Evolutionary conservation across 2,797 vertebrate genomes (phyloP).

Genomic region (Epinephelus coioides): DNA sequence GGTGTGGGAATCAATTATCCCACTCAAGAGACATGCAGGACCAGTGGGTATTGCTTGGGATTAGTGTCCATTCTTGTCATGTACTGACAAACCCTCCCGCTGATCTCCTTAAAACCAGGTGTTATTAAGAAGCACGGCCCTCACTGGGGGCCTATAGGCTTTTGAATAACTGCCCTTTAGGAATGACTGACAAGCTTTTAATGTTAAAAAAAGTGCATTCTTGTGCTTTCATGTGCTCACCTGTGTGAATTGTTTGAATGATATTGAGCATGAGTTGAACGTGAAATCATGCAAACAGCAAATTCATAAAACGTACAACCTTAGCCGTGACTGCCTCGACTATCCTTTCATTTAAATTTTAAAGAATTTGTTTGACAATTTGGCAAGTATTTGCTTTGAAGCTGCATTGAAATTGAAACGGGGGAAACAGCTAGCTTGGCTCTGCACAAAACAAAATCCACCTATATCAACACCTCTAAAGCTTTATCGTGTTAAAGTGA

Average conservation of each 20-base stretch:
- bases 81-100: constrained; percentile 81
- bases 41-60: constrained; percentile 82
- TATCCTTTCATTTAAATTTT: not conserved
- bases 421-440: not conserved
- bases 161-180: constrained; percentile 72
- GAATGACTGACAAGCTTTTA: constrained; percentile 80
- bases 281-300: constrained; percentile 60
- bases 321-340: constrained; percentile 19
- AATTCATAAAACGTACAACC: constrained; percentile 9
- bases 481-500: not conserved
- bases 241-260: constrained; percentile 65
- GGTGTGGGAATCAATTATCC: constrained; percentile 85
- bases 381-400: not conserved
- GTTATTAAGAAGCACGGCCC: constrained; percentile 80
- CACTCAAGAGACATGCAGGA: constrained; percentile 78
- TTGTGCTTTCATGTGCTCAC: constrained; percentile 74
- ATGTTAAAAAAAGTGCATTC: constrained; percentile 73
- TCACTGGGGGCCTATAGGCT: constrained; percentile 69
- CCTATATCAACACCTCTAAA: not conserved
- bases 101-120: constrained; percentile 84
- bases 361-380: not conserved
- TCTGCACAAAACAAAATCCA: not conserved
- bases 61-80: constrained; percentile 86
- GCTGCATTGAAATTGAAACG: too few species aligned
- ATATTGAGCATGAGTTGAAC: constrained; percentile 43